Conservation (phyloP, 2,113 vertebrate species). For the Hemiscyllium ocellatum region DNA sequence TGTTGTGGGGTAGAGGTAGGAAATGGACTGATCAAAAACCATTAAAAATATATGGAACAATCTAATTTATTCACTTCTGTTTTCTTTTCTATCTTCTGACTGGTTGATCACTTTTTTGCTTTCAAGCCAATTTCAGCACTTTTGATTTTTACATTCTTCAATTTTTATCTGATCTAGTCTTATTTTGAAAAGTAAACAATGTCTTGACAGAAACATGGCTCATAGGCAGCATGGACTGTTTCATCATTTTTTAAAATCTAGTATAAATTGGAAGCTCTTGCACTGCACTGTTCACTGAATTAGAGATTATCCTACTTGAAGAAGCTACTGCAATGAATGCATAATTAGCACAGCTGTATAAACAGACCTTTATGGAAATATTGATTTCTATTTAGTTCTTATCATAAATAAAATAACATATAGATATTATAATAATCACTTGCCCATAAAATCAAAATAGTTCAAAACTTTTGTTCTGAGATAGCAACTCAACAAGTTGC, state of each 20-base stretch:
- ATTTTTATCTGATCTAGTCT: not conserved
- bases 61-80: not conserved
- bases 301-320: not conserved
- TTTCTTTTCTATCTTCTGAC: not conserved
- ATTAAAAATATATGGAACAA: not conserved
- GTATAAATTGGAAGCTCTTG: not conserved
- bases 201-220: not conserved
- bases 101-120: not conserved
- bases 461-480: not conserved
- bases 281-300: not conserved
- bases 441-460: not conserved
- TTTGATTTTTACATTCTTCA: conserved; percentile 11
- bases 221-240: not conserved
- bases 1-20: not conserved
- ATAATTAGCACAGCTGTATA: conserved; percentile 16
- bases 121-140: not conserved
- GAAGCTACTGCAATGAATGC: not conserved
- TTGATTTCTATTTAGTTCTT: not conserved
- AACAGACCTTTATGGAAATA: conserved; percentile 17
- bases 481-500: not conserved
- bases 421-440: not conserved
- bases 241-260: not conserved
- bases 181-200: not conserved
- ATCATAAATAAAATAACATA: not conserved
- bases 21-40: not conserved